Conservation (phyloP, 2,113 vertebrate genomes). For the Thinocorus orbignyianus region DNA sequence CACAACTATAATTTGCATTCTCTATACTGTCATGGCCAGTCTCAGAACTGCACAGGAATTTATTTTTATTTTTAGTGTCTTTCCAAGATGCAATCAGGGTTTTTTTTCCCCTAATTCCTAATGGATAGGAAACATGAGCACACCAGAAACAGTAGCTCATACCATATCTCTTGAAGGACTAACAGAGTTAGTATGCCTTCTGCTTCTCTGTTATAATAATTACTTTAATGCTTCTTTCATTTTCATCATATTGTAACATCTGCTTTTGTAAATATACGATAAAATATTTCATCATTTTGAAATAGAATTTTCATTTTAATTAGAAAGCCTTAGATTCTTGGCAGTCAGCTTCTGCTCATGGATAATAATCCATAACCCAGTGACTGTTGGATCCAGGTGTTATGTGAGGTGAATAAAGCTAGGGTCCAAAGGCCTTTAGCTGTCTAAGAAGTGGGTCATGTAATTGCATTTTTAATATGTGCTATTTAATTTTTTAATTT, state of each 20-base stretch:
- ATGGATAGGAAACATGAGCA: not conserved
- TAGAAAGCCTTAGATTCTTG: not conserved
- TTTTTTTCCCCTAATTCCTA: not conserved
- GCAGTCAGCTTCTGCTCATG: not conserved
- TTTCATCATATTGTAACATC: slow-evolving; percentile 8
- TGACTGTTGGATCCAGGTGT: not conserved
- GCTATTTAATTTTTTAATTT: not conserved
- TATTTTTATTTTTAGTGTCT: not conserved
- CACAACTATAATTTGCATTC: not conserved
- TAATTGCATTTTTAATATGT: not conserved
- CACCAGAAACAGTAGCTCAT: not conserved
- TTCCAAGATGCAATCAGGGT: not conserved
- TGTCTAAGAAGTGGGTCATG: not conserved
- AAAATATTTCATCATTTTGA: not conserved
- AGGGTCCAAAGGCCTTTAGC: not conserved
- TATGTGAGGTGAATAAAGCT: not conserved
- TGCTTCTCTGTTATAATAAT: not conserved
- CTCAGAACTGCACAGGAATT: not conserved
- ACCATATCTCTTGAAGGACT: not conserved
- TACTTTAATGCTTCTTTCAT: not conserved
- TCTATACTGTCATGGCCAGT: not conserved
- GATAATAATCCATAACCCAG: not conserved
- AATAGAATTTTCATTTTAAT: slow-evolving; percentile 6
- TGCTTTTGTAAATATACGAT: not conserved
- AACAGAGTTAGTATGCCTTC: not conserved